Conservation (phyloP, 2,797 vertebrate genomes). For the Sandelia bainsii region DNA sequence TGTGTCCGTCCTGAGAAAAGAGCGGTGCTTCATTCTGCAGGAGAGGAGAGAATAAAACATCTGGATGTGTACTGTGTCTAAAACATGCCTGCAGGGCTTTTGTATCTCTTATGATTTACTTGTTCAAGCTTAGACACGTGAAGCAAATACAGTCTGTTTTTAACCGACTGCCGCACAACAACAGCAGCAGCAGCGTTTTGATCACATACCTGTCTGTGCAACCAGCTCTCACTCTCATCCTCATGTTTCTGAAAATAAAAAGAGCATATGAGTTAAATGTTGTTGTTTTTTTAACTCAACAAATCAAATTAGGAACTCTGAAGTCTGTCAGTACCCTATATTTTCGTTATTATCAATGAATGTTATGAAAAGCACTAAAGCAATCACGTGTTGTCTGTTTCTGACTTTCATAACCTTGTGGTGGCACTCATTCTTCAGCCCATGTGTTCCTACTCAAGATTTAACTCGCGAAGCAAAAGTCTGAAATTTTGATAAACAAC, state of each 20-base stretch:
- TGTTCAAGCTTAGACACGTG: conserved; percentile 17
- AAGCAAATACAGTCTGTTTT: not conserved
- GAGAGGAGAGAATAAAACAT: conserved; percentile 10
- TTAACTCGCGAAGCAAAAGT: not conserved
- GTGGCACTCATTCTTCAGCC: too few species aligned
- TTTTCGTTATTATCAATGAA: not conserved
- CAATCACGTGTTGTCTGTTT: too few species aligned
- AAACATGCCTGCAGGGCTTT: conserved; percentile 5
- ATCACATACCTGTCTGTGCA: conserved; percentile 93
- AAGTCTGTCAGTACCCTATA: not conserved
- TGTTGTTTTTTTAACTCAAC: not conserved
- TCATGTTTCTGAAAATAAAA: conserved; percentile 93
- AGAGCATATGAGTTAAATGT: not conserved
- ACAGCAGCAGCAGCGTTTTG: not conserved
- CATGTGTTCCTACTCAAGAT: not conserved
- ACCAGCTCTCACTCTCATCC: conserved; percentile 96
- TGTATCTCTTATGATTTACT: conserved; percentile 2
- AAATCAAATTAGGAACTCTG: not conserved
- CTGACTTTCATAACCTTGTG: too few species aligned
- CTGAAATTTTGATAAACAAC: not conserved
- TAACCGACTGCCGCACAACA: not conserved
- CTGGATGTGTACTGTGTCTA: not conserved
- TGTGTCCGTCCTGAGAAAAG: conserved; percentile 93
- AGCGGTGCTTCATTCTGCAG: conserved; percentile 92
- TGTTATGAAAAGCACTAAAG: not conserved